Base-by-base conservation (phyloP, 2,113 vertebrate genomes). In the Microcebus jonahi region DNA sequence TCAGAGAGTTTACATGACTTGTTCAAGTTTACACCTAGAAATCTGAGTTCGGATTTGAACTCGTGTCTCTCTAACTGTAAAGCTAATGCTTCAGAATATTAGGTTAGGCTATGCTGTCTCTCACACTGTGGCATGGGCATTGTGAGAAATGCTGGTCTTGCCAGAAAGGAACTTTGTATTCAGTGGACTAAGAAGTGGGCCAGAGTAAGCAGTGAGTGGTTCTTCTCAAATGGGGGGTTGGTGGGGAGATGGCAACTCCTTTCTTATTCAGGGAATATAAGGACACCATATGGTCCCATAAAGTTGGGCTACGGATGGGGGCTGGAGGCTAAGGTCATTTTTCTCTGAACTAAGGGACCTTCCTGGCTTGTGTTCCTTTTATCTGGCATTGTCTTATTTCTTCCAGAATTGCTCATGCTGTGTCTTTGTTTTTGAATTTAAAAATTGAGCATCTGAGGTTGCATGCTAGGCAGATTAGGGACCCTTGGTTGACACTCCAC, bases 401-500 rank as follows among this genome's bases (percentile, higher is more conserved):
- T 70, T 91, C 48, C 70, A 71, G 34, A 88, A 76, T 91, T 45
- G 14, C 63, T 8, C 31, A 11, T n/a, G 68, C 48, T 50, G 4
- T 88, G 34, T 27, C 48, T 94, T 81, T 94, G 59, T 81, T 96
- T 96, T 91, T 65, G 5, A 14, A 27, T 84, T 90, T 80, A 45
- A 90, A 85, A 95, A 87, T 48, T 13, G 36, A 92, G 18, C 77
- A 20, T 70, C 29, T 55, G 36, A 86, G 21, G 39, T 90, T 68
- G 2, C 34, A 8, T 59, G 45, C 13, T 55, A 70, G 39, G 6
- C 50, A 48, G 9, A 48, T 42, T 18, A 20, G 48, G 23, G 23
- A 21, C 6, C 36, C 27, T 87, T 57, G 48, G 82, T 55, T 85
- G 89, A 53, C 31, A 48, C 27, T 84, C 31, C 31, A 48, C 27